These are phyloP conservation scores for Cervus canadensis DNA, from an alignment of 2,113 vertebrate genomes.

Conservation along the genomic window DNA sequence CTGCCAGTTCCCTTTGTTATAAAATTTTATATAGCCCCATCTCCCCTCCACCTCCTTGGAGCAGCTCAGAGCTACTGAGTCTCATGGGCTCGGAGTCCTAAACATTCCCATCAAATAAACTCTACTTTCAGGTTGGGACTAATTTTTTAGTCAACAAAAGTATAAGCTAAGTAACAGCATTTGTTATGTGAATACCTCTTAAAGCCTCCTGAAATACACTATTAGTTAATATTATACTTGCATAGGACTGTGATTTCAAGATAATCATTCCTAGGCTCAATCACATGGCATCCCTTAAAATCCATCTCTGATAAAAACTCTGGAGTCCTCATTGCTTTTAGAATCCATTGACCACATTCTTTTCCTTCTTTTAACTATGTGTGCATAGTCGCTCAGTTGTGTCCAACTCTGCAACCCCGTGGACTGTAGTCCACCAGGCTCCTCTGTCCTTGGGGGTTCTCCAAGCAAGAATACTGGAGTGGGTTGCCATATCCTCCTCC, in stretches of 20 bases:
- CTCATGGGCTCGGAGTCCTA: not conserved
- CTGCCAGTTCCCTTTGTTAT: not conserved
- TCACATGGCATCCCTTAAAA: not conserved
- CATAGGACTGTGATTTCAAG: not conserved
- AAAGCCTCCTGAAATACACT: not conserved
- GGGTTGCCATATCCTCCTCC: not conserved
- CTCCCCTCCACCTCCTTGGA: not conserved
- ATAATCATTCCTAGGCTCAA: not conserved
- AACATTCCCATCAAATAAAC: not conserved
- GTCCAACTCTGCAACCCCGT: not conserved
- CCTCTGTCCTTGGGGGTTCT: not conserved
- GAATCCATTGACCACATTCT: not conserved
- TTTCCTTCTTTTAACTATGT: not conserved
- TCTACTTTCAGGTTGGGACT: not conserved
- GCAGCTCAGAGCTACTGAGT: not conserved
- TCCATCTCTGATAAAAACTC: not conserved
- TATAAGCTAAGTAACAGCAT: not conserved
- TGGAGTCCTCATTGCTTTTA: not conserved
- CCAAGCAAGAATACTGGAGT: not conserved
- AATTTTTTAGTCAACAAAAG: not conserved
- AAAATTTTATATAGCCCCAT: not conserved
- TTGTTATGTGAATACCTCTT: not conserved
- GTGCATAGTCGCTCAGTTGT: not conserved
- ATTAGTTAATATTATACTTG: not conserved
- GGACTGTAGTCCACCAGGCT: not conserved